Evolutionary conservation across 2,113 vertebrate species (phyloP), one percentile per base, ranked within the genome.

Genomic region (Rhabdornis inornatus): DNA sequence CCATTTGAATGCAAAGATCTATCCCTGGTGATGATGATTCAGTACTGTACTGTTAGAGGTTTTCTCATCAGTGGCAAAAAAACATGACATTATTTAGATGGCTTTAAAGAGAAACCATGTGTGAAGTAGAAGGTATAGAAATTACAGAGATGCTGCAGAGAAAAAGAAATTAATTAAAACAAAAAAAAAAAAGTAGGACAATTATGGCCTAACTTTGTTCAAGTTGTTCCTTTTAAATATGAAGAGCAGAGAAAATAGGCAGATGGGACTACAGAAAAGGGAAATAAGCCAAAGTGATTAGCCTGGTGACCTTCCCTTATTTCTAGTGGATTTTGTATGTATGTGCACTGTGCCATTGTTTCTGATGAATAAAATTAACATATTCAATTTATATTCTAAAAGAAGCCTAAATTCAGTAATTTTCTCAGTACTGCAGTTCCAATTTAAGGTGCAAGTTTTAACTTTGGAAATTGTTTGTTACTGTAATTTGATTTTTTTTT

Each of bases 301-400:
- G 86, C 89, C 92, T 4, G 10, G 56, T 93, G 95, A 93, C 92
- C 89, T 83, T 71, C 68, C 31, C 42, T 89, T 96, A 80, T 95
- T 96, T 96, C 93, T 96, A 71, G 50, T 90, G 81, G 86, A 50
- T 96, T 97, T 92, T 87, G 80, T 95, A 80, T 93, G 55, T 90
- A 90, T 97, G 93, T 88, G 88, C 89, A 89, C 71, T 96, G 82
- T 82, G 57, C 65, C 52, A 47, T 95, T 97, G 87, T 95, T 97
- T 96, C 60, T 82, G 37, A 84, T 95, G 91, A 97, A 97, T 97
- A 96, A 95, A 97, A 97, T 96, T 95, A 96, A 52, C 91, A 97
- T 94, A 96, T 70, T 96, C 82, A 66, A 70, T 97, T 96, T 95
- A 82, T 89, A 56, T 70, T 63, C 88, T 69, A 84, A 91, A 95